Evolutionary conservation across 2,797 vertebrate species (phyloP).

Genomic region (Pangasius macronema): DNA sequence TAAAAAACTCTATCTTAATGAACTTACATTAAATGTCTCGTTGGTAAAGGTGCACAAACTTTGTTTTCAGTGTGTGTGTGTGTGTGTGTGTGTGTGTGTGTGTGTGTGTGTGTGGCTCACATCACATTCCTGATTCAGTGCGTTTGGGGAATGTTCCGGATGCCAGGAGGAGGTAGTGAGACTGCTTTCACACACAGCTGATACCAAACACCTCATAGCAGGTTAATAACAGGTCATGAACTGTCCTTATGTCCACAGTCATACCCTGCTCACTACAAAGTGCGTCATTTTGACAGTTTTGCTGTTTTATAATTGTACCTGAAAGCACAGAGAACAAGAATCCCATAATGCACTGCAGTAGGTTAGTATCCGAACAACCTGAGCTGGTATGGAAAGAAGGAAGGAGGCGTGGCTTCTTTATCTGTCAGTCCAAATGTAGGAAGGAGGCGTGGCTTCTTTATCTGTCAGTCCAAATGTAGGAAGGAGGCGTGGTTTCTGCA

Average conservation of each 20-base stretch:
- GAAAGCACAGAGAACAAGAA: background rate
- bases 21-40: background rate
- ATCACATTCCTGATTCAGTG: constrained; percentile 10
- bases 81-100: background rate
- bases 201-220: constrained; percentile 21
- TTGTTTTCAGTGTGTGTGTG: background rate
- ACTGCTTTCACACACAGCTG: constrained; percentile 49
- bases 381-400: background rate
- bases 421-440: background rate
- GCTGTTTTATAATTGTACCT: background rate
- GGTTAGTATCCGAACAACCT: background rate
- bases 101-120: background rate
- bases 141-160: constrained; percentile 41
- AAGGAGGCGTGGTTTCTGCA: background rate
- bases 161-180: constrained; percentile 41
- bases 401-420: background rate
- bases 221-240: background rate
- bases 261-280: background rate
- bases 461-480: background rate
- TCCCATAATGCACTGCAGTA: background rate
- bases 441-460: background rate
- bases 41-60: background rate
- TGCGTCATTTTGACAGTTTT: background rate
- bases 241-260: background rate
- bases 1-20: background rate